phyloP scores from a whole-genome alignment of 2,888 invertebrate species.

The Stenchaetothrips biformis region DNA sequence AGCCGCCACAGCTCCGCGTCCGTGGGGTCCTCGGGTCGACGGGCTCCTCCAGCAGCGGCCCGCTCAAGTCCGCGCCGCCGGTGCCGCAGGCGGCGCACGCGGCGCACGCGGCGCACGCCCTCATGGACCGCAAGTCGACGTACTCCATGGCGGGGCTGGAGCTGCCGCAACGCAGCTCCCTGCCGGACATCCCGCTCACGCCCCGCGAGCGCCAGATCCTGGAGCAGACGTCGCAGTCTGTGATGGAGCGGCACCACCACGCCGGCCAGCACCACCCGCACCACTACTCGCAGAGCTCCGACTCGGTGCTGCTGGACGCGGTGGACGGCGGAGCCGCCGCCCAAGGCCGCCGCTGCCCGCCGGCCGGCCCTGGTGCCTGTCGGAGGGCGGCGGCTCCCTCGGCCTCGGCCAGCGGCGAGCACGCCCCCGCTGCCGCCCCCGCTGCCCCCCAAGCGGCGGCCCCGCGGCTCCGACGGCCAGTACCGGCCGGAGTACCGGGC shows the following conservation, averaged over 20 bases:
- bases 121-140: slow-evolving; percentile 36
- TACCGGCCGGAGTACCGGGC: slow-evolving; percentile 50
- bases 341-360: slow-evolving; percentile 80
- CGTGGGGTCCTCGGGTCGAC: slow-evolving; percentile 9
- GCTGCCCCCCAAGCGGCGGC: slow-evolving; percentile 55
- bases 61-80: slow-evolving; percentile 39
- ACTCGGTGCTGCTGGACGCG: slow-evolving; percentile 60
- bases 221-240: slow-evolving; percentile 51
- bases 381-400: slow-evolving; percentile 49
- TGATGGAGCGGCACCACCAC: slow-evolving; percentile 39
- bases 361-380: slow-evolving; percentile 55
- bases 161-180: slow-evolving; percentile 57
- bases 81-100: slow-evolving; percentile 48
- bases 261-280: slow-evolving; percentile 49
- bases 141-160: slow-evolving; percentile 38
- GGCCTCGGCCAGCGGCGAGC: slow-evolving; percentile 33
- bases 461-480: slow-evolving; percentile 39
- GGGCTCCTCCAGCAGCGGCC: background rate
- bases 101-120: slow-evolving; percentile 26
- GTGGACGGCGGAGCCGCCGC: slow-evolving; percentile 66
- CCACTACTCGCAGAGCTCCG: slow-evolving; percentile 65
- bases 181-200: slow-evolving; percentile 76
- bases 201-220: slow-evolving; percentile 68
- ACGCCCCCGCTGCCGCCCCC: too few relatives aligned
- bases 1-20: slow-evolving; percentile 47